Conservation (phyloP, 2,888 invertebrate species). For the Biston stratarius region DNA sequence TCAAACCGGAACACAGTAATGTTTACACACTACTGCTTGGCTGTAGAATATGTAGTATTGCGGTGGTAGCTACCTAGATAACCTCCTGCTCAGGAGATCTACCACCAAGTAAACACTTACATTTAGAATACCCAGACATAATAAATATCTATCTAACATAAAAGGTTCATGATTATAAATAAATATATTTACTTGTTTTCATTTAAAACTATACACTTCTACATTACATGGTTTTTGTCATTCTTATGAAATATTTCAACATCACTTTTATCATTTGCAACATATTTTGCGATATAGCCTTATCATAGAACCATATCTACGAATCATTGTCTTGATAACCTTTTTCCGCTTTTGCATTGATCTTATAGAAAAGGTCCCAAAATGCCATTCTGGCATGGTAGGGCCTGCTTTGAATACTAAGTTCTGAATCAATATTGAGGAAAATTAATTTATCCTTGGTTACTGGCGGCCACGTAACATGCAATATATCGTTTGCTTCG, state of each 20-base stretch:
- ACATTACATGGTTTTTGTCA: background rate
- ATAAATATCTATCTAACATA: too few species aligned
- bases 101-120: too few species aligned
- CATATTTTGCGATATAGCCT: background rate
- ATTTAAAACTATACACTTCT: background rate
- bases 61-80: too few species aligned
- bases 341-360: slow-evolving; percentile 38
- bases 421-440: slow-evolving; percentile 40
- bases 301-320: background rate
- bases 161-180: background rate
- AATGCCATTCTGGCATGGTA: slow-evolving; percentile 49
- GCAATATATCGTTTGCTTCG: slow-evolving; percentile 42
- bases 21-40: too few species aligned
- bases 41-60: too few species aligned
- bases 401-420: slow-evolving; percentile 38
- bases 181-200: background rate
- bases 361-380: slow-evolving; percentile 52
- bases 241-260: background rate
- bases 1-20: too few species aligned
- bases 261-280: too few species aligned
- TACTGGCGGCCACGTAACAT: slow-evolving; percentile 49
- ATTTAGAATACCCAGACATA: too few species aligned
- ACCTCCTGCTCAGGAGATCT: too few species aligned
- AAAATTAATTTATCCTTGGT: slow-evolving; percentile 38
- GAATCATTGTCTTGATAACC: slow-evolving; percentile 27